Percentiles rank a stretch among this genome's conserved stretches.
These are phyloP conservation scores for Palaemon carinicauda DNA, from an alignment of 1,140 invertebrate species.

Conservation along the genomic window DNA sequence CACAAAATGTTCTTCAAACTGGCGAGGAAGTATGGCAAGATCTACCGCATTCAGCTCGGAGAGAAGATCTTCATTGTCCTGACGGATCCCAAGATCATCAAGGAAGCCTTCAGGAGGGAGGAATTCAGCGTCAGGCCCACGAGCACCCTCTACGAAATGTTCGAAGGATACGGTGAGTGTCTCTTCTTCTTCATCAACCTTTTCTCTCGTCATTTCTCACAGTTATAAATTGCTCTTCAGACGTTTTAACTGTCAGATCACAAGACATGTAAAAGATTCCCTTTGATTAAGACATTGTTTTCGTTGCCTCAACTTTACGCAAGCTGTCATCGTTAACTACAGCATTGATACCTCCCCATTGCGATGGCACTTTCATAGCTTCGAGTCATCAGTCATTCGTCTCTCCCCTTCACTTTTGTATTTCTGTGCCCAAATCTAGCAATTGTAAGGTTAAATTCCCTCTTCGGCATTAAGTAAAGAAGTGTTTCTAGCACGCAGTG, in stretches of 20 bases:
- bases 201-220: not conserved
- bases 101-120: constrained; percentile 82
- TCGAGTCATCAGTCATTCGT: not conserved
- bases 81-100: constrained; percentile 83
- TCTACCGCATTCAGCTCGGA: constrained; percentile 83
- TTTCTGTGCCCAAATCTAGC: too few relatives aligned
- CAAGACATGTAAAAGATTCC: too few relatives aligned
- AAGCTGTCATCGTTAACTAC: too few relatives aligned
- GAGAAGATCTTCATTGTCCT: constrained; percentile 83
- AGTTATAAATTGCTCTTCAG: not conserved
- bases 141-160: constrained; percentile 81
- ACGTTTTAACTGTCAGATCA: too few relatives aligned
- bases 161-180: constrained; percentile 87
- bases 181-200: not conserved
- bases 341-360: too few relatives aligned
- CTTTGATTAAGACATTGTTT: too few relatives aligned
- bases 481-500: not conserved
- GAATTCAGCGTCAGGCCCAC: constrained; percentile 86
- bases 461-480: too few relatives aligned
- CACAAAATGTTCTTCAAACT: constrained; percentile 81
- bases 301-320: too few relatives aligned
- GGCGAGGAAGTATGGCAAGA: constrained; percentile 78
- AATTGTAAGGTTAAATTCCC: too few relatives aligned
- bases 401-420: too few relatives aligned
- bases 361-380: not conserved